phyloP scores from a whole-genome alignment of 1,140 invertebrate genomes.

The Lepidurus arcticus region DNA sequence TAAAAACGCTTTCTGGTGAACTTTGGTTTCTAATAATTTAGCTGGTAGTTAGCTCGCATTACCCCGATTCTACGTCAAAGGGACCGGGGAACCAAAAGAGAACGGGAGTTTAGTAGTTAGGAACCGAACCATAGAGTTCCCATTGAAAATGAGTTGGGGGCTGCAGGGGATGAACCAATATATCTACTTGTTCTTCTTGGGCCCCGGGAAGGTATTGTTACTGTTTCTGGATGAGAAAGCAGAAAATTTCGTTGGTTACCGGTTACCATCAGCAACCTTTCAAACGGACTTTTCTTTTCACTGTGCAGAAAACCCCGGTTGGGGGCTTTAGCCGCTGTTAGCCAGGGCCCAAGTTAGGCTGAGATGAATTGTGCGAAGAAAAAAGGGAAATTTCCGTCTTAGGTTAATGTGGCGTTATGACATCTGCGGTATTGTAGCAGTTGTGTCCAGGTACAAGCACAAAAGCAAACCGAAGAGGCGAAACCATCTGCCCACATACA shows the following conservation, averaged over 20 bases:
- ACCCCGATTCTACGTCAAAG: background rate
- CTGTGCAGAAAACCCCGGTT: background rate
- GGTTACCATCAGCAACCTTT: background rate
- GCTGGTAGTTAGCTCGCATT: background rate
- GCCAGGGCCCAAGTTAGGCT: too few species aligned
- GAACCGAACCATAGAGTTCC: too few species aligned
- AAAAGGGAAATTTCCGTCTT: background rate
- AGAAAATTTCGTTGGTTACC: background rate
- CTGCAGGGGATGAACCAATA: background rate
- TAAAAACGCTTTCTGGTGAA: too few species aligned
- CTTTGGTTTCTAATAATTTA: too few species aligned
- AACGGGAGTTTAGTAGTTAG: too few species aligned
- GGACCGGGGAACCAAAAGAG: background rate
- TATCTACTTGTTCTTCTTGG: background rate
- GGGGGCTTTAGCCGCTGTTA: too few species aligned
- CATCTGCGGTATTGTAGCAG: conserved; percentile 10
- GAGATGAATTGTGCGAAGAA: too few species aligned
- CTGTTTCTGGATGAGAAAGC: background rate
- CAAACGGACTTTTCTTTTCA: background rate
- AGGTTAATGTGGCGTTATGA: conserved; percentile 15
- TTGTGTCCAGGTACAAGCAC: background rate
- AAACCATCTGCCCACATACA: too few species aligned
- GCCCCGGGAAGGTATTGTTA: background rate
- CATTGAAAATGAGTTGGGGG: too few species aligned
- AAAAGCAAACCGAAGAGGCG: background rate